Base-by-base conservation (phyloP, 1,140 invertebrate species). In the Papilio helenus region DNA sequence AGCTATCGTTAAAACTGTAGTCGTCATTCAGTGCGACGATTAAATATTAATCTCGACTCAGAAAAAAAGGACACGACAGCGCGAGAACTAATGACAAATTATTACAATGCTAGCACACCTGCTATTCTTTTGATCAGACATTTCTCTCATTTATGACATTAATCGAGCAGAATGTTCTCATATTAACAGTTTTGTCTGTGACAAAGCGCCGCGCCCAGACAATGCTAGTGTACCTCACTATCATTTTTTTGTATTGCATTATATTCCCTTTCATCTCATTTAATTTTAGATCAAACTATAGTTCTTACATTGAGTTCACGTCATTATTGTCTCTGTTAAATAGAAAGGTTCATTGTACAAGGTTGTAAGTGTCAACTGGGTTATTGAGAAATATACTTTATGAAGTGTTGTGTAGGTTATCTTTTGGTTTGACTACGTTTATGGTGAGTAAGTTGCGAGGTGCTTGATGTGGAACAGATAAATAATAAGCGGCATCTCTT, bases 81-180 rank as follows among this genome's bases (percentile, higher is more conserved):
- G 87, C 88, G 85, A 91, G 83, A 82, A 86, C 87, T 86, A 91
- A 93, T 93, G 92, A 93, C 89, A 93, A 93, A 94, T 93, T 93
- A 89, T 93, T 86, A 91, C 92, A 93, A 94, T 93, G 90, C 61
- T 87, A 84, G 88, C 86, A 93, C 93, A 94, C 93, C 93, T 94
- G 93, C 91, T 93, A 93, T 94, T 91, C 92, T 94, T 93, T 93
- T 92, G 92, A 94, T 93, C 90, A 83, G 83, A 90, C 90, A 94
- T 93, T 92, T 94, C 91, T 94, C 92, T 94, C 93, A 93, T 94
- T 94, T 94, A 93, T 94, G 91, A 93, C 86, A 87, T 89, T 94
- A 94, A 94, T 94, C 89, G 92, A 91, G 89, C 92, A 91, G 86
- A 92, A 90, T 93, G 87, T 86, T 89, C 84, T 83, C 83, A 85